These are phyloP conservation scores for Yoshiicerus persimilis DNA, from an alignment of 1,140 invertebrate genomes.

Conservation along the genomic window DNA sequence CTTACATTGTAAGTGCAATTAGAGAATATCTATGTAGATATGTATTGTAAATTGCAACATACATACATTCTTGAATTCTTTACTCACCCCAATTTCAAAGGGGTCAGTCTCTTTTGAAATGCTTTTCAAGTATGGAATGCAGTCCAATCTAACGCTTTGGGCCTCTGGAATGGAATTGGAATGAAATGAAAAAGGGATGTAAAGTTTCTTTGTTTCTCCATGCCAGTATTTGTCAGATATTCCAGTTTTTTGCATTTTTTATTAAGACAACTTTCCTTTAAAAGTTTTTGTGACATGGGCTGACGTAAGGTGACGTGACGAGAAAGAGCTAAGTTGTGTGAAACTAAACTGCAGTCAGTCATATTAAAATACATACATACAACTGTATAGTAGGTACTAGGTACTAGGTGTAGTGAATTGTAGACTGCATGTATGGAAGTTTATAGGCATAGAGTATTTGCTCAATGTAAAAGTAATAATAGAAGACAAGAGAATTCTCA, in stretches of 20 bases:
- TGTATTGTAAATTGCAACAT: not conserved
- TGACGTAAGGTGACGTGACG: not conserved
- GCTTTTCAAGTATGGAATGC: not conserved
- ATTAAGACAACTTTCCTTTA: not conserved
- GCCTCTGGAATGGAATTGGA: not conserved
- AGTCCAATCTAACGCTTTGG: not conserved
- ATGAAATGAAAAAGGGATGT: not conserved
- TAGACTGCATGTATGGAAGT: not conserved
- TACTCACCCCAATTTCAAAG: not conserved
- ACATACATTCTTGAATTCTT: not conserved
- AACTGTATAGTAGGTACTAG: no score
- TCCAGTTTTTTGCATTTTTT: not conserved
- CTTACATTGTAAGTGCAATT: not conserved
- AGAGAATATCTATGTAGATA: not conserved
- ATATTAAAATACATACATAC: no score
- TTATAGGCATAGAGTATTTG: not conserved
- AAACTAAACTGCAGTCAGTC: not conserved
- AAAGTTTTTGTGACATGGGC: not conserved
- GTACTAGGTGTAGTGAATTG: not conserved
- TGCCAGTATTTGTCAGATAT: not conserved
- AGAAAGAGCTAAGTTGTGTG: not conserved
- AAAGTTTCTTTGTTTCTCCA: not conserved
- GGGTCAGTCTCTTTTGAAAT: not conserved
- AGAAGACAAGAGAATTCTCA: not conserved
- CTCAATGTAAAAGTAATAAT: not conserved